Conservation (phyloP, 1,140 invertebrate species). For the Scylla paramamosain region DNA sequence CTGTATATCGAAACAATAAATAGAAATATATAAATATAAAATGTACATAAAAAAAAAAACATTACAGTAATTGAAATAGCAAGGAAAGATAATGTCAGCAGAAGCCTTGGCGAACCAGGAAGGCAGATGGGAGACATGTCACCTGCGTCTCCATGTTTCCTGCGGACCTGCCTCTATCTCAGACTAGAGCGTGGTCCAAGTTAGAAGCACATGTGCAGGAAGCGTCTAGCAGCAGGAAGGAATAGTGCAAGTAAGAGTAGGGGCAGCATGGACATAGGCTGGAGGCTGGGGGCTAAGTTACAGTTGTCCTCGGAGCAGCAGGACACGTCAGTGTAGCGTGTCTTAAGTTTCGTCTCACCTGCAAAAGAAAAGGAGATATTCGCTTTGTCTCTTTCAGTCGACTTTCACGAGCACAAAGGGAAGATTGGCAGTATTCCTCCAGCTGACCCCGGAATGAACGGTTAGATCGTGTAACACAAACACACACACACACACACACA, state of each 20-base stretch:
- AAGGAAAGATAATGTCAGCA: too few relatives aligned
- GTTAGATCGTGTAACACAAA: too few relatives aligned
- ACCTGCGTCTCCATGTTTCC: not conserved
- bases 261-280: not conserved
- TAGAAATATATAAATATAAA: too few relatives aligned
- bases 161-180: not conserved
- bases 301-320: slow-evolving; percentile 58
- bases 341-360: slow-evolving; percentile 35
- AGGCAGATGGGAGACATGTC: too few relatives aligned
- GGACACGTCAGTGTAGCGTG: slow-evolving; percentile 17
- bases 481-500: not conserved
- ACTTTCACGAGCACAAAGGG: not conserved
- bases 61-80: too few relatives aligned
- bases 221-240: not conserved
- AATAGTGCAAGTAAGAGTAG: not conserved
- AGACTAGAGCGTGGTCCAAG: not conserved
- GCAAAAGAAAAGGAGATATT: not conserved
- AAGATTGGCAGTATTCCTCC: too few relatives aligned
- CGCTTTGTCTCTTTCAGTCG: too few relatives aligned
- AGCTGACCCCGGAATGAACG: too few relatives aligned
- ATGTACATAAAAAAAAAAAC: too few relatives aligned
- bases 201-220: slow-evolving; percentile 16
- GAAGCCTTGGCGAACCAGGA: too few relatives aligned
- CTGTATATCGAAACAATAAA: too few relatives aligned
- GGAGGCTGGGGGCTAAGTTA: slow-evolving; percentile 4